These are phyloP conservation scores for Coelogynopora nodosa DNA, from an alignment of 2,888 invertebrate genomes.

Conservation along the genomic window DNA sequence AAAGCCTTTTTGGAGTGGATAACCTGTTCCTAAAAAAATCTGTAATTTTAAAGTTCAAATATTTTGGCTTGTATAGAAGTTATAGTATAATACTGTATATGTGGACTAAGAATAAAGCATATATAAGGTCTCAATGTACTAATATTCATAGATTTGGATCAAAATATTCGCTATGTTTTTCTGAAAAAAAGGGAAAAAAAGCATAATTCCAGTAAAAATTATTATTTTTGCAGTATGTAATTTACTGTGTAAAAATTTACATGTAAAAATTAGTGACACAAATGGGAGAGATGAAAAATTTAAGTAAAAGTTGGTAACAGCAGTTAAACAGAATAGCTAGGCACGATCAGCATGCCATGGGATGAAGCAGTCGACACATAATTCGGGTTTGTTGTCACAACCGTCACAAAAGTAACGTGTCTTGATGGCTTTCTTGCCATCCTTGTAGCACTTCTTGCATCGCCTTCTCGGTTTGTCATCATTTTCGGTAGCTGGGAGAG, in stretches of 20 bases:
- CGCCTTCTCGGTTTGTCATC: constrained; percentile 30
- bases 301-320: constrained; percentile 31
- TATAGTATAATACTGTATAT: constrained; percentile 31
- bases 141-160: constrained; percentile 31
- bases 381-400: constrained; percentile 31
- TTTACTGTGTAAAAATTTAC: constrained; percentile 31
- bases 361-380: constrained; percentile 31
- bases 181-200: constrained; percentile 31
- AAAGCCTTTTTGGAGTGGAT: constrained; percentile 28
- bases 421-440: constrained; percentile 31
- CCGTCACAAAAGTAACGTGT: constrained; percentile 31
- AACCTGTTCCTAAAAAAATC: constrained; percentile 31
- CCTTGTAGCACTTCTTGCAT: constrained; percentile 31
- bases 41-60: constrained; percentile 31
- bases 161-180: constrained; percentile 31
- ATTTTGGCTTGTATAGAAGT: constrained; percentile 31
- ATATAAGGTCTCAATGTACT: constrained; percentile 31
- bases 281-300: constrained; percentile 27
- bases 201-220: constrained; percentile 31
- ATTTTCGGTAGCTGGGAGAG: constrained; percentile 27
- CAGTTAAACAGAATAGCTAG: constrained; percentile 31
- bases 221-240: constrained; percentile 31
- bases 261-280: constrained; percentile 31
- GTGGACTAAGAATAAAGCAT: constrained; percentile 31
- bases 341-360: constrained; percentile 31